Evolutionary conservation across 2,113 vertebrate genomes (phyloP).

Genomic region (Melanotaenia duboulayi): DNA sequence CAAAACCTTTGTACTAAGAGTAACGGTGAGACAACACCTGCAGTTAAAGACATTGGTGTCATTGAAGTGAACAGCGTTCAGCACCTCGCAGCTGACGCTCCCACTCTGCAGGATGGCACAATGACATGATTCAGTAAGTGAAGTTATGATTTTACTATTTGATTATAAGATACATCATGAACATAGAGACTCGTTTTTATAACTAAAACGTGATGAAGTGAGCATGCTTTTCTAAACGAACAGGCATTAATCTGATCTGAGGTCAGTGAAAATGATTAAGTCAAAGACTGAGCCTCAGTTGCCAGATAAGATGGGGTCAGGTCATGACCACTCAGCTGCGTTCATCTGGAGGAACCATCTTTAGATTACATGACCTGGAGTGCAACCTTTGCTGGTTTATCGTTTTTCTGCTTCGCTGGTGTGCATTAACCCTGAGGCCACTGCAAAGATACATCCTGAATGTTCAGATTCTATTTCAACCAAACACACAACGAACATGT

Average conservation of each 20-base stretch:
- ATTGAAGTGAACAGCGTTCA: background rate
- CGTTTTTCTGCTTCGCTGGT: slow-evolving; percentile 38
- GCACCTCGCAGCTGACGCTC: too few relatives aligned
- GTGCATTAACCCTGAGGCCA: slow-evolving; percentile 16
- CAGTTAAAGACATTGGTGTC: background rate
- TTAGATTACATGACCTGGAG: slow-evolving; percentile 50
- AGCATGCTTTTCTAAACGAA: background rate
- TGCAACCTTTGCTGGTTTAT: slow-evolving; percentile 27
- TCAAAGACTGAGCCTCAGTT: slow-evolving; percentile 14
- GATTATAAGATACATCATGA: background rate
- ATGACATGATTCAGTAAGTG: background rate
- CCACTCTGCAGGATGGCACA: background rate
- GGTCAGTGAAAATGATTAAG: background rate
- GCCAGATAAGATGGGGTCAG: slow-evolving; percentile 35
- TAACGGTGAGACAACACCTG: background rate
- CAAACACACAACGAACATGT: too few relatives aligned
- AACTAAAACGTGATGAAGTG: too few relatives aligned
- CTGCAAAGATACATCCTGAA: slow-evolving; percentile 2
- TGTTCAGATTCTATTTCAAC: slow-evolving; percentile 13
- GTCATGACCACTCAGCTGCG: slow-evolving; percentile 28
- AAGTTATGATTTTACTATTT: background rate
- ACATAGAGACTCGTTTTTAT: too few relatives aligned
- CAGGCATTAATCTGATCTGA: slow-evolving; percentile 9
- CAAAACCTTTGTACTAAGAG: background rate
- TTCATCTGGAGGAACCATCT: slow-evolving; percentile 28